phyloP scores from a whole-genome alignment of 2,797 vertebrate genomes.

The Pangasius sanitwongsei region DNA sequence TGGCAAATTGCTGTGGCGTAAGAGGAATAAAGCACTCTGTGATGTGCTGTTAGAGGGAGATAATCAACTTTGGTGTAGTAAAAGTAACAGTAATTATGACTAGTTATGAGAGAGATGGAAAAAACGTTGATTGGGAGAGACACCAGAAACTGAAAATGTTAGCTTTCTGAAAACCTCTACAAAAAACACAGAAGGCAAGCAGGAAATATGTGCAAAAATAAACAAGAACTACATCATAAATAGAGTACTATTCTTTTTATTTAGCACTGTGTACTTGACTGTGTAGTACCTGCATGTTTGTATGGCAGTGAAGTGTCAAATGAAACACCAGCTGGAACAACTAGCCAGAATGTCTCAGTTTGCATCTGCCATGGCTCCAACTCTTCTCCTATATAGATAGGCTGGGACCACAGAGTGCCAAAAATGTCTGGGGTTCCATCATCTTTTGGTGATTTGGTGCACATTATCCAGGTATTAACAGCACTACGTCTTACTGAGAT shows the following conservation, averaged over 20 bases:
- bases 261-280: neutral
- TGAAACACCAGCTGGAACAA: neutral
- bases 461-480: neutral
- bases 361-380: neutral
- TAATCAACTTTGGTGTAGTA: neutral
- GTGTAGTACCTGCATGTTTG: neutral
- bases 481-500: neutral
- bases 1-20: neutral
- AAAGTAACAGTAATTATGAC: neutral
- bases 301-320: neutral
- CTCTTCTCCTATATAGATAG: neutral
- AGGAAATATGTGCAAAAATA: neutral
- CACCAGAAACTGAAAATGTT: neutral
- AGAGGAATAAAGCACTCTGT: neutral
- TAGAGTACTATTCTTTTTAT: too few species aligned
- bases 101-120: neutral
- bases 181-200: neutral
- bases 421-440: too few species aligned
- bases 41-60: neutral
- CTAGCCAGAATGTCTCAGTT: neutral
- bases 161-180: neutral
- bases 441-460: neutral
- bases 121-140: neutral
- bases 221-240: neutral
- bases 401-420: too few species aligned